Evolutionary conservation across 1,140 invertebrate genomes (phyloP).

Genomic region (Tachypleus tridentatus): DNA sequence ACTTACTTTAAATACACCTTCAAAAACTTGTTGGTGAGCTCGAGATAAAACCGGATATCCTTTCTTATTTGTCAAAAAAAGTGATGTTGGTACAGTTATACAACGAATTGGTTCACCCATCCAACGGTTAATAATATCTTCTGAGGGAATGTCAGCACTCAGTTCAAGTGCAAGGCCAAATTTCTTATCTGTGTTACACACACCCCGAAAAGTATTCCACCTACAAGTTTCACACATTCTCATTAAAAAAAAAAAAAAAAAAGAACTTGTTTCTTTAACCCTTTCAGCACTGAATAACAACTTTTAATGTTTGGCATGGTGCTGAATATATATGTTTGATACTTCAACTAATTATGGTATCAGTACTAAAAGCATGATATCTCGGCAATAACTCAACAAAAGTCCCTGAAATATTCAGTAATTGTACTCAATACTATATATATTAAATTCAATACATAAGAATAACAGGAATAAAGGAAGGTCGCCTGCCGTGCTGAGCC

Average conservation of each 20-base stretch:
- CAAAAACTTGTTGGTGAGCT: constrained; percentile 63
- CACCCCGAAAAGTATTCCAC: constrained; percentile 74
- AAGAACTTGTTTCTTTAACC: too few species aligned
- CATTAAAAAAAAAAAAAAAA: constrained; percentile 5
- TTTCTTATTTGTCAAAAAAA: constrained; percentile 61
- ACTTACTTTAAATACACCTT: constrained; percentile 27
- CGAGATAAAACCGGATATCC: constrained; percentile 80
- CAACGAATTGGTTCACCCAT: constrained; percentile 80
- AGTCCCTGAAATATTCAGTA: too few species aligned
- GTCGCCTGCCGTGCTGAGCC: too few species aligned
- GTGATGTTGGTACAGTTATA: constrained; percentile 63
- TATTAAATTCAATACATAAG: too few species aligned
- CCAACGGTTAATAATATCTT: constrained; percentile 64
- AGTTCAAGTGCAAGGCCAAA: constrained; percentile 56
- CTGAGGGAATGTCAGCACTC: constrained; percentile 50
- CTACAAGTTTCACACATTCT: constrained; percentile 27
- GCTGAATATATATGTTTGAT: too few species aligned
- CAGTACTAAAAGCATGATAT: too few species aligned
- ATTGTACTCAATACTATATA: too few species aligned
- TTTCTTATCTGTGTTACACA: constrained; percentile 59
- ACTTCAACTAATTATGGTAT: too few species aligned
- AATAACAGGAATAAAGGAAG: too few species aligned
- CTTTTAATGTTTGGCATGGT: constrained; percentile 1
- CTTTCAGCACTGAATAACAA: constrained; percentile 3
- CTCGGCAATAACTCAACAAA: too few species aligned